Evolutionary conservation across 2,797 vertebrate genomes (phyloP), one percentile per base, ranked within the genome.

Genomic region (Takifugu rubripes): DNA sequence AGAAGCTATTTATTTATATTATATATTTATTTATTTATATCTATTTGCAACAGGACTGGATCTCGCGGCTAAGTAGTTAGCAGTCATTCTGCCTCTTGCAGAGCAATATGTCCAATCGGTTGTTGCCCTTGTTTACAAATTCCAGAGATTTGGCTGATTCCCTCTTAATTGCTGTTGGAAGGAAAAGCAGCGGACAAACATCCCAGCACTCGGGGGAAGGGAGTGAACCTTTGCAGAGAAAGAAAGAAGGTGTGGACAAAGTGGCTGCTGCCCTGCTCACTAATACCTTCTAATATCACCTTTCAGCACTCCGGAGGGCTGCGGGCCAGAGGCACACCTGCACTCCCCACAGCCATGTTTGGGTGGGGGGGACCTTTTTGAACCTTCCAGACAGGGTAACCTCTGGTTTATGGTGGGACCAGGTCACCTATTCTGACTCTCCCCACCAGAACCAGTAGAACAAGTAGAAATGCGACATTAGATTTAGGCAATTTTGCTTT

Each of bases 241-340:
- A 15, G 58, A 75, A 76, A 75, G 64, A 64, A 75, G 52, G 61
- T 60, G 54, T 49, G 66, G 77, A 77, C 75, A 81, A 80, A 81
- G 66, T 80, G 73, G 74, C 77, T 74, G 83, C 76, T 85, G 68
- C 71, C 61, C 51, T 1, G 16, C 68, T 83, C 64, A 63, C 71
- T 86, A 84, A 88, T 80, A 60, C 81, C 78, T 61, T 49, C 65
- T 83, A 84, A 87, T 87, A 78, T 85, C 81, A 87, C 74, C 85
- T 86, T 86, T 89, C 86, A 84, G 73, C 53, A 43, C 66, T 44
- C 65, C 77, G 74, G 72, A 81, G 61, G 59, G 75, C 79, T 65
- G 57, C 46, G n/a, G 82, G 84, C 57, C 59, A 64, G 77, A 79
- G 27, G 75, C 81, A 90, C 87, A 90, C 85, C 86, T 90, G 88